Conservation (phyloP, 2,888 invertebrate species). For the Micoletzkya japonica region DNA sequence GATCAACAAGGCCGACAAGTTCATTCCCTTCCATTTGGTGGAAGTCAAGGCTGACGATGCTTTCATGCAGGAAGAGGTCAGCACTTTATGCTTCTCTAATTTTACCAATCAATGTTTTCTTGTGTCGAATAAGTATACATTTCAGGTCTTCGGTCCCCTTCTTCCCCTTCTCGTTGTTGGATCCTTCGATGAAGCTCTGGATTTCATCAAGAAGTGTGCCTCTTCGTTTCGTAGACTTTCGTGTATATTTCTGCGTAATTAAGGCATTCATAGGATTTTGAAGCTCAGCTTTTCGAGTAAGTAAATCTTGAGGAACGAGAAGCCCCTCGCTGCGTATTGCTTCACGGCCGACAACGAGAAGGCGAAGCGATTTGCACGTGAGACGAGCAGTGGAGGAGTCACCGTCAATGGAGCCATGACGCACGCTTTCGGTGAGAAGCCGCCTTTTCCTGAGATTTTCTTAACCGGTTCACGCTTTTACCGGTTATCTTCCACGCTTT, state of each 20-base stretch:
- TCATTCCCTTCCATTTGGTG: conserved; percentile 27
- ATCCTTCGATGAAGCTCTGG: conserved; percentile 80
- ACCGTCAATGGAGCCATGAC: conserved; percentile 83
- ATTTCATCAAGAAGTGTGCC: conserved; percentile 24
- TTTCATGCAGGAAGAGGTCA: conserved; percentile 29
- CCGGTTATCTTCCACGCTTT: neutral
- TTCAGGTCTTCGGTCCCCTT: conserved; percentile 87
- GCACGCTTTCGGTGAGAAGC: conserved; percentile 74
- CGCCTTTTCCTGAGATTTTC: neutral
- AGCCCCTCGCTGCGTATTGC: conserved; percentile 22
- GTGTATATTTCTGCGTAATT: too few relatives aligned
- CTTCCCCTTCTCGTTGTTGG: conserved; percentile 83
- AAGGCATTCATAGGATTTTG: too few relatives aligned
- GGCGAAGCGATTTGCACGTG: conserved; percentile 21
- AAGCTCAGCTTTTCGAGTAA: neutral
- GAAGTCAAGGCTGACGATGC: conserved; percentile 22
- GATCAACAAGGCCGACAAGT: neutral
- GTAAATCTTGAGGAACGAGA: conserved; percentile 14
- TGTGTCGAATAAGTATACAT: neutral
- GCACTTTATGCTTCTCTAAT: neutral
- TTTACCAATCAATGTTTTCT: neutral
- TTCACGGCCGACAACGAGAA: conserved; percentile 13
- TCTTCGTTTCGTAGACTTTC: neutral
- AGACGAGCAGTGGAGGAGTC: conserved; percentile 79
- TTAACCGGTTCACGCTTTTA: neutral